Percentiles rank a stretch among this genome's conserved stretches.
These are phyloP conservation scores for Ifrita kowaldi DNA, from an alignment of 2,113 vertebrate species.

Conservation along the genomic window DNA sequence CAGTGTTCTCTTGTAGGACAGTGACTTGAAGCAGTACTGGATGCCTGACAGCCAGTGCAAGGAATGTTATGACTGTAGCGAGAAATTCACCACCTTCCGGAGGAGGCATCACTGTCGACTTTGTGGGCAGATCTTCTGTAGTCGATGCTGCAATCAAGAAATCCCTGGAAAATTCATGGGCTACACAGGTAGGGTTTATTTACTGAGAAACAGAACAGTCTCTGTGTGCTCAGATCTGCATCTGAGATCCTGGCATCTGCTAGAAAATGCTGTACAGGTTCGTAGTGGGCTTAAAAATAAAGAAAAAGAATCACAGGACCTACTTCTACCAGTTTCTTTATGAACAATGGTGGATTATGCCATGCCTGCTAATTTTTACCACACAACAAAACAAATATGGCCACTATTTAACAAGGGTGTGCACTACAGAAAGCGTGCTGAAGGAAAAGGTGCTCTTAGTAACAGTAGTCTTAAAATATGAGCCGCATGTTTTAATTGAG, in stretches of 20 bases:
- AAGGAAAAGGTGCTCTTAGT: background rate
- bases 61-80: slow-evolving; percentile 97
- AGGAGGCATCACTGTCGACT: slow-evolving; percentile 94
- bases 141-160: slow-evolving; percentile 98
- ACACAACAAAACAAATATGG: background rate
- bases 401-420: background rate
- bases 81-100: slow-evolving; percentile 97
- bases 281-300: background rate
- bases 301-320: background rate
- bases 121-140: slow-evolving; percentile 98
- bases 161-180: slow-evolving; percentile 99
- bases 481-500: background rate
- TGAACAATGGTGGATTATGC: background rate
- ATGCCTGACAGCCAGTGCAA: slow-evolving; percentile 99
- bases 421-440: background rate
- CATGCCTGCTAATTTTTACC: background rate
- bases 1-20: slow-evolving; percentile 77
- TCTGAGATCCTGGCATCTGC: background rate
- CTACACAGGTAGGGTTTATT: slow-evolving; percentile 84
- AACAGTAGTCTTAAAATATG: background rate
- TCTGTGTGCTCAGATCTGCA: background rate
- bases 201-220: background rate
- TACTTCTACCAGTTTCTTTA: background rate
- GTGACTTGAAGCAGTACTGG: slow-evolving; percentile 98
- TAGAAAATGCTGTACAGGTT: background rate